Percentiles rank a stretch among this genome's conserved stretches.
phyloP scores from a whole-genome alignment of 2,888 invertebrate genomes.

The Pandemis heparana region DNA sequence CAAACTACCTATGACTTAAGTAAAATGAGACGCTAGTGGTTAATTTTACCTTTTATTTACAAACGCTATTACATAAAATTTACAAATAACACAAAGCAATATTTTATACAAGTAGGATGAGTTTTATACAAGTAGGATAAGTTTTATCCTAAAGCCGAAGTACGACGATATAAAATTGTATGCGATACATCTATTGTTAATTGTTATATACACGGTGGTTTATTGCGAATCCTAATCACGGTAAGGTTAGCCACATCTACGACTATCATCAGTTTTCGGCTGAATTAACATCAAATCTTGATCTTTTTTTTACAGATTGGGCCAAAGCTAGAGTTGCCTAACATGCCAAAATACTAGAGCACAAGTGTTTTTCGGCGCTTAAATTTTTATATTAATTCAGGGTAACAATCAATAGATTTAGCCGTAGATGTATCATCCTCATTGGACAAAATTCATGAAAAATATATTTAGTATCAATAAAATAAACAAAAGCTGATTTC shows the following conservation, averaged over 20 bases:
- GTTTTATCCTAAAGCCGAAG: constrained; percentile 50
- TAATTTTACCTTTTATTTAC: constrained; percentile 62
- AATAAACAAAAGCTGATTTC: neutral
- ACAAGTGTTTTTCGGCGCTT: too few relatives aligned
- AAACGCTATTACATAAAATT: constrained; percentile 71
- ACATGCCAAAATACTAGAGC: too few relatives aligned
- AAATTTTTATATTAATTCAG: too few relatives aligned
- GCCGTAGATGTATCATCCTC: neutral
- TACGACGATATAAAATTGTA: constrained; percentile 39
- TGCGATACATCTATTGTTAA: constrained; percentile 27
- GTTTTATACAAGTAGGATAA: constrained; percentile 46
- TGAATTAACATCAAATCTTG: too few relatives aligned
- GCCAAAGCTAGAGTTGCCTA: too few relatives aligned
- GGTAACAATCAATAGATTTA: neutral
- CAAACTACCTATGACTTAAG: neutral
- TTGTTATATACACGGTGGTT: constrained; percentile 30
- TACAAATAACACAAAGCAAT: constrained; percentile 53
- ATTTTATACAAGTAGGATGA: constrained; percentile 46
- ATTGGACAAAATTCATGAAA: neutral
- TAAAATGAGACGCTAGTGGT: constrained; percentile 39
- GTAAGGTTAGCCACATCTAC: neutral
- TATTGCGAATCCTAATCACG: neutral
- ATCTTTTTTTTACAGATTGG: too few relatives aligned
- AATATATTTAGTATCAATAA: neutral
- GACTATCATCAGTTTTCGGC: neutral